Conservation (phyloP, 2,113 vertebrate species). For the cat (Felis catus) region F.catus_Fca126_mat1.0 CM031416.1:130623001-130623500, state of each 20-base stretch:
- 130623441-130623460: not conserved
- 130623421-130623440: not conserved
- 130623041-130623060: not conserved
- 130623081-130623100: constrained; percentile 1
- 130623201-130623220: not conserved
- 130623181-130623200: not conserved
- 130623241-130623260: not conserved
- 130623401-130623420: not conserved
- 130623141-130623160: constrained; percentile 53
- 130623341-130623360: not conserved
- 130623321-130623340: not conserved
- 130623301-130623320: not conserved
- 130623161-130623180: not conserved
- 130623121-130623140: not conserved
- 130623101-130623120: not conserved
- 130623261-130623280: too few relatives aligned
- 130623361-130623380: not conserved
- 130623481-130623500: not conserved
- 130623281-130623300: not conserved
- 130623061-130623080: constrained; percentile 8
- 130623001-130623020: not conserved
- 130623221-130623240: not conserved
- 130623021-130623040: constrained; percentile 14
- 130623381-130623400: not conserved
- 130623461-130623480: not conserved